Conservation (phyloP, 2,113 vertebrate genomes). For the Saguinus midas region DNA sequence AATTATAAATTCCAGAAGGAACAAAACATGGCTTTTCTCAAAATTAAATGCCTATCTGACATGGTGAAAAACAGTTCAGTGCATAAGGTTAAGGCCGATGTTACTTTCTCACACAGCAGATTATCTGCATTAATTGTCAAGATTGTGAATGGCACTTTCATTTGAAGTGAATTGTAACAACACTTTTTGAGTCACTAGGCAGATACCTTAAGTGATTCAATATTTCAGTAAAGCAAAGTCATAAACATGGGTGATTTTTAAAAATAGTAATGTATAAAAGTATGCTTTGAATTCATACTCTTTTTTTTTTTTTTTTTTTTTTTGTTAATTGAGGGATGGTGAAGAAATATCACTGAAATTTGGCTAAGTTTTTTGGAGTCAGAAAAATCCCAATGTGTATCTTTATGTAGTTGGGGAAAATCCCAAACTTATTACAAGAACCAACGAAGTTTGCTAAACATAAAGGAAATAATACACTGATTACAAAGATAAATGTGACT, state of each 20-base stretch:
- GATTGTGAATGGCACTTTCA: not conserved
- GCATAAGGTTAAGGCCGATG: not conserved
- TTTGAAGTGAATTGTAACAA: not conserved
- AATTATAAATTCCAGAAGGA: not conserved
- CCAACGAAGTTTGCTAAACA: not conserved
- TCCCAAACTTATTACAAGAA: not conserved
- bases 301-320: not conserved
- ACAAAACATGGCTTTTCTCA: not conserved
- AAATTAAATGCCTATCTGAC: not conserved
- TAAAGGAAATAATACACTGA: not conserved
- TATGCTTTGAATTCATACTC: not conserved
- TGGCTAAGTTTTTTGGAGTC: not conserved
- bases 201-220: not conserved
- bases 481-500: not conserved
- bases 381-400: not conserved
- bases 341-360: not conserved
- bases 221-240: not conserved
- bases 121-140: constrained; percentile 38
- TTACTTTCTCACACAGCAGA: not conserved
- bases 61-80: not conserved
- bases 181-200: not conserved
- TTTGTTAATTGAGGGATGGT: not conserved
- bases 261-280: not conserved
- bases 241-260: not conserved
- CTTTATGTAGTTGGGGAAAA: not conserved